A percentile compares a stretch with the other conserved stretches of the same genome.
Evolutionary conservation across 1,140 invertebrate genomes (phyloP).

Genomic region (Drosophila suzukii): DNA sequence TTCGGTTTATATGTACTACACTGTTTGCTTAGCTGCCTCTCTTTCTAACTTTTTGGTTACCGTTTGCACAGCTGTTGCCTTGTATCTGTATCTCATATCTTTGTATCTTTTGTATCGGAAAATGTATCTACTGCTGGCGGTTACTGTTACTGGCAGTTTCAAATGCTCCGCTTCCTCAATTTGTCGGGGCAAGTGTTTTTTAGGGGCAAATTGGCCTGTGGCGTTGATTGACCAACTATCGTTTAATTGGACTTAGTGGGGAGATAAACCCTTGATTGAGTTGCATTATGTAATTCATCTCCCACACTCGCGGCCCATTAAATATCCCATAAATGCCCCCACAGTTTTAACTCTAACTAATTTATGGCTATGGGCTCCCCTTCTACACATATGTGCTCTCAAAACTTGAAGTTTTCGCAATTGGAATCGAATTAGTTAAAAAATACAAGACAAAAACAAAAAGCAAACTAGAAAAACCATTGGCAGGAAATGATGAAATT

Average conservation of each 20-base stretch:
- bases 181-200: constrained; percentile 31
- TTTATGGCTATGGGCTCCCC: constrained; percentile 23
- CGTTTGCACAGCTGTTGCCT: constrained; percentile 47
- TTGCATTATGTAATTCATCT: constrained; percentile 21
- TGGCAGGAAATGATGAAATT: constrained; percentile 57
- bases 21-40: constrained; percentile 21
- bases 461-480: constrained; percentile 29
- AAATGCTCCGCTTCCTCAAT: constrained; percentile 31
- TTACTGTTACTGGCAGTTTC: constrained; percentile 4
- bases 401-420: constrained; percentile 36
- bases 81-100: constrained; percentile 21
- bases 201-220: constrained; percentile 7
- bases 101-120: constrained; percentile 1
- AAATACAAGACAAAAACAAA: constrained; percentile 1
- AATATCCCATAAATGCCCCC: constrained; percentile 1
- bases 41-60: constrained; percentile 23
- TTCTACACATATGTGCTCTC: constrained; percentile 3
- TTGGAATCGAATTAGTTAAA: constrained; percentile 20
- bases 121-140: constrained; percentile 5
- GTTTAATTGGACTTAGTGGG: constrained; percentile 33
- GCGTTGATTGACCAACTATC: constrained; percentile 27
- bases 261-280: constrained; percentile 42
- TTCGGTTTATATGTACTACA: constrained; percentile 8
- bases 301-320: constrained; percentile 37
- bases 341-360: background rate